These are phyloP conservation scores for Microplitis deprimator DNA, from an alignment of 2,888 invertebrate species.

Conservation along the genomic window DNA sequence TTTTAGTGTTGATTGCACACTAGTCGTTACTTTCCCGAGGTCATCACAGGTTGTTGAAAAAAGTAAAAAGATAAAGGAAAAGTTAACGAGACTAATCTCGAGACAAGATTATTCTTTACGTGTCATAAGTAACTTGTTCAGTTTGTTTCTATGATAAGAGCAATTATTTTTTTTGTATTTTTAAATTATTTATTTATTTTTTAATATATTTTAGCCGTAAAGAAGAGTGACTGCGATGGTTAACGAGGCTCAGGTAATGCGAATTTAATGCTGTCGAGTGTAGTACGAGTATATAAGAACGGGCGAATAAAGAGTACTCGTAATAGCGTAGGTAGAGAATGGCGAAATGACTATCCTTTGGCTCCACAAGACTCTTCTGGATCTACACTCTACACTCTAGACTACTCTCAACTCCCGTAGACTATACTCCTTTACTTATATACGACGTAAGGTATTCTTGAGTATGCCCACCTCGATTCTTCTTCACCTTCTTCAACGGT, in stretches of 20 bases:
- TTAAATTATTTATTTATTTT: not conserved
- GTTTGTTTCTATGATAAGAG: too few species aligned
- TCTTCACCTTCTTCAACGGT: not conserved
- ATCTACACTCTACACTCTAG: constrained; percentile 17
- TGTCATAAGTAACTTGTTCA: too few species aligned
- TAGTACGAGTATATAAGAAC: constrained; percentile 17
- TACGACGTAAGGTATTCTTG: constrained; percentile 17
- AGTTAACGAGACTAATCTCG: too few species aligned
- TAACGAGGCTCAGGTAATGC: constrained; percentile 35
- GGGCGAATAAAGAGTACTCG: constrained; percentile 28
- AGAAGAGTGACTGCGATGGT: constrained; percentile 16
- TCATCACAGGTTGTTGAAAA: too few species aligned
- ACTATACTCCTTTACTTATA: not conserved
- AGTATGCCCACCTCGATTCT: constrained; percentile 7
- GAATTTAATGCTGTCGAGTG: constrained; percentile 38
- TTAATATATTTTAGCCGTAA: not conserved
- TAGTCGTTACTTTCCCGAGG: too few species aligned
- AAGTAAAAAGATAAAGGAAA: too few species aligned
- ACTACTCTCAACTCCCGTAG: not conserved
- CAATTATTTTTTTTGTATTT: not conserved
- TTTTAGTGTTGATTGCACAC: too few species aligned
- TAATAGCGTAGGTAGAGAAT: constrained; percentile 16
- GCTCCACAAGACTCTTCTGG: too few species aligned
- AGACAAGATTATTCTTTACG: too few species aligned
- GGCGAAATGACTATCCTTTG: constrained; percentile 17